Conservation (phyloP, 2,113 vertebrate genomes). For the Proteles cristata region DNA sequence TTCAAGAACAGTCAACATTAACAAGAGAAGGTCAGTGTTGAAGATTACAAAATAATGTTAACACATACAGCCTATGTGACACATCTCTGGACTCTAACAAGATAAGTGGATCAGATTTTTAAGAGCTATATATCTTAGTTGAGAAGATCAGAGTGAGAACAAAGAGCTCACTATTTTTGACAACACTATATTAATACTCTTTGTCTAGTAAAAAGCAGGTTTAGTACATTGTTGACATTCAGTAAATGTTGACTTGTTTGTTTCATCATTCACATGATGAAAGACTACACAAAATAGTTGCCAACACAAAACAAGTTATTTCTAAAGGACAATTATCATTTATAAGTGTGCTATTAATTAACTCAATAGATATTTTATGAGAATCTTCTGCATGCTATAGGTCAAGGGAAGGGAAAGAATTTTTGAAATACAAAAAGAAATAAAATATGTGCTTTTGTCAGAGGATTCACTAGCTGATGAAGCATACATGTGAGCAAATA, state of each 20-base stretch:
- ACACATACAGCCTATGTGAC: neutral
- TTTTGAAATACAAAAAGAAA: neutral
- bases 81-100: neutral
- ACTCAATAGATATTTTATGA: neutral
- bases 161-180: neutral
- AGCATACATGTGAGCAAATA: neutral
- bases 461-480: neutral
- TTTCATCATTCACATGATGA: neutral
- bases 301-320: neutral
- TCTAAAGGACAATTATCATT: neutral
- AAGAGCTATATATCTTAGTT: neutral
- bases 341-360: neutral
- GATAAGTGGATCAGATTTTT: neutral
- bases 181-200: neutral
- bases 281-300: neutral
- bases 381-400: neutral
- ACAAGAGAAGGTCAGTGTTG: neutral
- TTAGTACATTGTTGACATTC: neutral
- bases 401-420: neutral
- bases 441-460: neutral
- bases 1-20: constrained; percentile 3
- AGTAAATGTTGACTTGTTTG: neutral
- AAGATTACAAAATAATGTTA: neutral
- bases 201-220: neutral
- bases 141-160: neutral